Percentiles rank a stretch among this genome's conserved stretches.
Evolutionary conservation across 2,113 vertebrate genomes (phyloP).

Genomic region (Oxyruncus cristatus): DNA sequence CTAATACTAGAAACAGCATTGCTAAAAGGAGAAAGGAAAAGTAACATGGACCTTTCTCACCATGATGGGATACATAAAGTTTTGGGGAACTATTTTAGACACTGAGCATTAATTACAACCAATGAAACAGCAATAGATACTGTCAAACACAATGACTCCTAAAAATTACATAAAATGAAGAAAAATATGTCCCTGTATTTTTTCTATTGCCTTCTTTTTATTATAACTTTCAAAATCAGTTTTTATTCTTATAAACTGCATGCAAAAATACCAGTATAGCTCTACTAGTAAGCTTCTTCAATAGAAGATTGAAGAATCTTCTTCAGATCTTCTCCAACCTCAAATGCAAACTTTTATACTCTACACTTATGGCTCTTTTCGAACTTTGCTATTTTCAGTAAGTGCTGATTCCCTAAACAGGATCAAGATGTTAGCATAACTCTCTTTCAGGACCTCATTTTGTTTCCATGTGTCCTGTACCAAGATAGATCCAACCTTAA

Average conservation of each 20-base stretch:
- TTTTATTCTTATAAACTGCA: neutral
- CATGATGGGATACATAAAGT: accelerated
- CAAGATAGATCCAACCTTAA: neutral
- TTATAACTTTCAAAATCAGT: neutral
- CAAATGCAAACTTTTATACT: neutral
- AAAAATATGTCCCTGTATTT: neutral
- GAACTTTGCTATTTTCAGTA: neutral
- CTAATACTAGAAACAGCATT: neutral
- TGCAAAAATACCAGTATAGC: neutral
- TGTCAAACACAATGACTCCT: neutral
- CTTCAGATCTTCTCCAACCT: neutral
- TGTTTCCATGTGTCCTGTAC: neutral
- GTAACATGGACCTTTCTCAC: neutral
- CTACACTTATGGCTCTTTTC: neutral
- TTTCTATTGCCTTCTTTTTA: neutral
- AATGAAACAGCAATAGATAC: neutral
- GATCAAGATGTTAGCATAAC: neutral
- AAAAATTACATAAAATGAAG: neutral
- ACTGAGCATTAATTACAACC: neutral
- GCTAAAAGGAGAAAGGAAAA: neutral
- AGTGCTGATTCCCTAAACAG: neutral
- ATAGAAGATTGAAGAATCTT: no score
- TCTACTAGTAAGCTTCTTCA: neutral
- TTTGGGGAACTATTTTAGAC: neutral
- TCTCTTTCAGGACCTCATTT: neutral